phyloP scores from a whole-genome alignment of 2,113 vertebrate species.

The Calidris pygmaea region DNA sequence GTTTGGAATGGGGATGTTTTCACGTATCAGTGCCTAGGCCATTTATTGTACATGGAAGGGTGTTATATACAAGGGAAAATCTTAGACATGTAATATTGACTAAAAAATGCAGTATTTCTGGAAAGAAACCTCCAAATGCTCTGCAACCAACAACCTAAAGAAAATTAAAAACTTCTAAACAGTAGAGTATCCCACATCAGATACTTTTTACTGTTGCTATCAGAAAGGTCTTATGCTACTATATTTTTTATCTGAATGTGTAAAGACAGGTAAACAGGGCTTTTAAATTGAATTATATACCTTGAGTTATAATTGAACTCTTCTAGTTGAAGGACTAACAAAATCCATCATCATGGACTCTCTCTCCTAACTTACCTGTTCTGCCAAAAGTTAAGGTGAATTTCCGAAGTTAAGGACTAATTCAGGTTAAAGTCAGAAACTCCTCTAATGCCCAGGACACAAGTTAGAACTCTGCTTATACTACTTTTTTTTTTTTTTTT shows the following conservation, averaged over 20 bases:
- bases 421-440: neutral
- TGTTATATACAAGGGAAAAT: neutral
- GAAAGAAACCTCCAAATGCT: neutral
- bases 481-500: neutral
- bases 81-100: neutral
- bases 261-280: neutral
- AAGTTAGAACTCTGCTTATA: neutral
- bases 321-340: neutral
- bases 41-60: neutral
- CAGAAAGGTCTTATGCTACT: neutral
- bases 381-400: neutral
- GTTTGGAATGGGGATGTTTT: neutral
- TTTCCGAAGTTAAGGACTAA: neutral
- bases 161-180: neutral
- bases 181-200: neutral
- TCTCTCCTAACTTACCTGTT: neutral
- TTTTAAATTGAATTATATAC: neutral
- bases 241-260: neutral
- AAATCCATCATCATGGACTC: neutral
- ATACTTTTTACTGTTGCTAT: neutral
- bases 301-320: neutral
- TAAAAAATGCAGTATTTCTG: neutral
- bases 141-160: neutral
- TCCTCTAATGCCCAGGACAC: neutral
- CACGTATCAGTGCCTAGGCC: neutral